Evolutionary conservation across 2,113 vertebrate species (phyloP), one percentile per base, ranked within the genome.

Genomic region (Myodes glareolus): DNA sequence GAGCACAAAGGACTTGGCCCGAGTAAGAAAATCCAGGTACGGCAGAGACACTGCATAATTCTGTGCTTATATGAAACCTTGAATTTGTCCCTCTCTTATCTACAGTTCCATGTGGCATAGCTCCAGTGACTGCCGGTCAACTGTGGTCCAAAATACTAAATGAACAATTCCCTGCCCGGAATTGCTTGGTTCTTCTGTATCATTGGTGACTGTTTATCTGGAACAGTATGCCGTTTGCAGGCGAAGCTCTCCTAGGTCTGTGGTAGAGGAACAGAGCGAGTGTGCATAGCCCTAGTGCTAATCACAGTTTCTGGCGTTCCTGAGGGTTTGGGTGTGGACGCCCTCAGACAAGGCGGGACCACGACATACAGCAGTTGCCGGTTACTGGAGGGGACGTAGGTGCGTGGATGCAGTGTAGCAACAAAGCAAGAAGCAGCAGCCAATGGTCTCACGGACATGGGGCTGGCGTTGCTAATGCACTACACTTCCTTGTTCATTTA

Each of bases 301-400:
- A 17, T 1, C n/a, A 27, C 47, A 63, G 72, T 14, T 61, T 58
- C 50, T 16, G 25, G 47, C 0, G 36, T 52, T 52, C 52, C 6
- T 7, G 19, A 27, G 29, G 11, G 65, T 9, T 50, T 88, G 8
- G 23, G 19, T 25, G 33, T 52, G 6, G 47, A n/a, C 7, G 1
- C 31, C 33, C 19, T 68, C 27, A 70, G n/a, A 70, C 50, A 68
- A 68, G 47, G 84, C 63, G 25, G 33, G n/a, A 47, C 4, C 17
- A 0, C 0, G 1, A 11, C 7, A 70, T 19, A 36, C 8, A 19
- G 63, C 17, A 67, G 12, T 19, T 14, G 29, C n/a, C 0, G 36
- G 42, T 80, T 61, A 63, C 50, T 42, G 19, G 65, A 67, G 12
- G 42, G 33, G 42, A 13, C 45, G 6, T 25, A 23, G 42, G 45